These are phyloP conservation scores for Diceros bicornis DNA, from an alignment of 2,797 vertebrate genomes.

Conservation along the genomic window DNA sequence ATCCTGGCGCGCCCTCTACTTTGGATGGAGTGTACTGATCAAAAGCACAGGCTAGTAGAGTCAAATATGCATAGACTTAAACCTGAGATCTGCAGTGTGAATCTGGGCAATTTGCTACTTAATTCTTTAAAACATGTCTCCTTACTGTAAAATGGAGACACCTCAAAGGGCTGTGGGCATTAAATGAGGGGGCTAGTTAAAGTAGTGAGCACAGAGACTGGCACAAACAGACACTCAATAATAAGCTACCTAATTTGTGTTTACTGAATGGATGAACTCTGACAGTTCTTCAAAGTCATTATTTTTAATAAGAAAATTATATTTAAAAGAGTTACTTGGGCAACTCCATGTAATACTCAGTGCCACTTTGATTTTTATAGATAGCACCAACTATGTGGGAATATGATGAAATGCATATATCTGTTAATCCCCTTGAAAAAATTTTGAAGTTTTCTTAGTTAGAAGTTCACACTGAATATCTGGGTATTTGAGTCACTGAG, in stretches of 20 bases:
- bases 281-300: not conserved
- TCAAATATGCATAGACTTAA: not conserved
- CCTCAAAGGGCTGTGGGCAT: not conserved
- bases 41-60: not conserved
- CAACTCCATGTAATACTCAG: not conserved
- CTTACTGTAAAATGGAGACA: not conserved
- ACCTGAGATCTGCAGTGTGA: not conserved
- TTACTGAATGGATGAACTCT: not conserved
- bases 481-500: not conserved
- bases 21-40: not conserved
- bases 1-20: not conserved
- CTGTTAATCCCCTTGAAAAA: not conserved
- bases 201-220: not conserved
- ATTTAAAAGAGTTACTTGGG: not conserved
- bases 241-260: not conserved
- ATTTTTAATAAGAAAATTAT: constrained; percentile 36
- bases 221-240: not conserved
- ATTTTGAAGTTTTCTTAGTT: not conserved
- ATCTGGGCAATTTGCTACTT: not conserved
- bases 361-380: not conserved
- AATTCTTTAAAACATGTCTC: not conserved
- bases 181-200: not conserved
- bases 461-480: not conserved
- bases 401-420: not conserved
- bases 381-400: not conserved